Conservation (phyloP, 2,113 vertebrate species). For the Typhlomys cinereus region DNA sequence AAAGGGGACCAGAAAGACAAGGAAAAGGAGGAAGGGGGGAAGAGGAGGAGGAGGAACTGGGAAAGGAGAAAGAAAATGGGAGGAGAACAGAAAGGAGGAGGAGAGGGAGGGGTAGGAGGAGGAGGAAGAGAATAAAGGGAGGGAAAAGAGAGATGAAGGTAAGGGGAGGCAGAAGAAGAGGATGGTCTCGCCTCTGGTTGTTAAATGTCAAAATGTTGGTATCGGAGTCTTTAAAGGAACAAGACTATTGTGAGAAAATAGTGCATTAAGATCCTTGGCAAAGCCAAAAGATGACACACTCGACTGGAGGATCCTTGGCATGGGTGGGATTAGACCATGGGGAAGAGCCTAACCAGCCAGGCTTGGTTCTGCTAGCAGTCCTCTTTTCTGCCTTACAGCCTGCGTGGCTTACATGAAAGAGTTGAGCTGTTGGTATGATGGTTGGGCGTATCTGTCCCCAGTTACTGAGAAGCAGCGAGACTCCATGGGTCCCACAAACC, state of each 20-base stretch:
- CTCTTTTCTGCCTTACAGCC: too few relatives aligned
- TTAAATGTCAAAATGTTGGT: conserved; percentile 37
- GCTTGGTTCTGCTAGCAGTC: too few relatives aligned
- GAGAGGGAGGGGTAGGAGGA: too few relatives aligned
- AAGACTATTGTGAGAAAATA: neutral
- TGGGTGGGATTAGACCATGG: neutral
- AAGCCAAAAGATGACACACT: conserved; percentile 14
- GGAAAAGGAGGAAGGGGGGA: neutral
- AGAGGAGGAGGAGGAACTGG: neutral
- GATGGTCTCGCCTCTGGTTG: neutral
- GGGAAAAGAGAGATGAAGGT: too few relatives aligned
- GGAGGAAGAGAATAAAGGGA: neutral
- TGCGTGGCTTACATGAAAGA: too few relatives aligned
- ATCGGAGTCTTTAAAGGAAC: neutral
- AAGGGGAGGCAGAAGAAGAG: neutral
- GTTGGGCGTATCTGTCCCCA: too few relatives aligned
- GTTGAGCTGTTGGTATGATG: too few relatives aligned
- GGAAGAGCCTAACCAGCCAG: neutral
- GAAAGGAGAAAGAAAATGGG: too few relatives aligned
- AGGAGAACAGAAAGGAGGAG: neutral
- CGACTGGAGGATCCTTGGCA: neutral
- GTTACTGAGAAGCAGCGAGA: neutral
- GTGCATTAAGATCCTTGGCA: neutral
- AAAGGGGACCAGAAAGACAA: neutral
- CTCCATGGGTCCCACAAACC: neutral